These are phyloP conservation scores for Halichoerus grypus DNA, from an alignment of 2,113 vertebrate genomes.

Conservation along the genomic window DNA sequence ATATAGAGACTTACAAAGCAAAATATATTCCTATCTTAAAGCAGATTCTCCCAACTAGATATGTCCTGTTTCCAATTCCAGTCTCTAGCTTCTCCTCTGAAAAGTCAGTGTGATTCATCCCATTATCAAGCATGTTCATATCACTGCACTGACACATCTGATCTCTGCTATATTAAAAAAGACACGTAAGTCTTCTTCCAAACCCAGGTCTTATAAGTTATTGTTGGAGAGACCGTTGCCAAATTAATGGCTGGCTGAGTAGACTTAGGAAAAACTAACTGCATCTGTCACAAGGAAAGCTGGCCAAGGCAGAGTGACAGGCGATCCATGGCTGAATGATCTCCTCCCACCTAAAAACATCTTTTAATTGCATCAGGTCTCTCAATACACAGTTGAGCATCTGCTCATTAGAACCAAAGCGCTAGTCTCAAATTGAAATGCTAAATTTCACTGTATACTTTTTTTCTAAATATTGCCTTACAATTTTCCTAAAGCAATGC, in stretches of 20 bases:
- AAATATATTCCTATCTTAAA: background rate
- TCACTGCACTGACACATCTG: background rate
- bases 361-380: constrained; percentile 86
- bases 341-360: constrained; percentile 83
- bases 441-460: constrained; percentile 51
- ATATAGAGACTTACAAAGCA: background rate
- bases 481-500: constrained; percentile 79
- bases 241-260: constrained; percentile 64
- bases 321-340: constrained; percentile 77
- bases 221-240: constrained; percentile 55
- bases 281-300: constrained; percentile 77
- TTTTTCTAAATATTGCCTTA: constrained; percentile 66
- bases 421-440: constrained; percentile 81
- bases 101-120: background rate
- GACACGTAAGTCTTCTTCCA: constrained; percentile 46
- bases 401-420: constrained; percentile 86
- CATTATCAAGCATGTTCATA: background rate
- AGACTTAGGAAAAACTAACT: constrained; percentile 71
- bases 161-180: constrained; percentile 52
- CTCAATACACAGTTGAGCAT: constrained; percentile 83
- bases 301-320: constrained; percentile 84
- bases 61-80: background rate
- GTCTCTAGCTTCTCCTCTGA: background rate
- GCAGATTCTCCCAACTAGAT: background rate
- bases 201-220: constrained; percentile 40